phyloP scores from a whole-genome alignment of 2,888 invertebrate genomes.

The Chaitophorus viminalis region DNA sequence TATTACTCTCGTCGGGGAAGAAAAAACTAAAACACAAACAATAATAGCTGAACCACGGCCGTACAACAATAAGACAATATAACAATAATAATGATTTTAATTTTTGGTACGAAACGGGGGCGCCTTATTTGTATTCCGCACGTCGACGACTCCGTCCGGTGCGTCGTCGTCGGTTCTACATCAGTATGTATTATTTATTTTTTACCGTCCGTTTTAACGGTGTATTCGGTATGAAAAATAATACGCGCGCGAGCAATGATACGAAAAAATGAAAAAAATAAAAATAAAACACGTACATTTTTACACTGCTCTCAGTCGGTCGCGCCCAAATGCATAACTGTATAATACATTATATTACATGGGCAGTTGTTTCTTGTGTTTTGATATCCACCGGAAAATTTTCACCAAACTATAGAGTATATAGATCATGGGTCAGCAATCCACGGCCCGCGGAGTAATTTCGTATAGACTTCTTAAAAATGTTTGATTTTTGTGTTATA shows the following conservation, averaged over 20 bases:
- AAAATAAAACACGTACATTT: no score
- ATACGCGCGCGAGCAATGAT: background rate
- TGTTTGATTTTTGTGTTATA: no score
- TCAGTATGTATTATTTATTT: background rate
- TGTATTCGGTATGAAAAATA: background rate
- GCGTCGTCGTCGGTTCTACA: no score
- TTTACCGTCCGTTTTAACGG: conserved; percentile 32
- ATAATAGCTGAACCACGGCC: background rate
- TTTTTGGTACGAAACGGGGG: conserved; percentile 45
- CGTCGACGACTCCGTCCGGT: conserved; percentile 39
- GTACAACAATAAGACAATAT: background rate
- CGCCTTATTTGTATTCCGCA: conserved; percentile 53
- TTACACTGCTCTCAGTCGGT: no score
- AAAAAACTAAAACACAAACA: background rate
- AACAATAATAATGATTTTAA: conserved; percentile 15
- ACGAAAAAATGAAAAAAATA: background rate
- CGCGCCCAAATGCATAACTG: no score
- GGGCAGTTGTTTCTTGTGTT: no score
- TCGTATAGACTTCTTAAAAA: no score
- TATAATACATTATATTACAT: no score
- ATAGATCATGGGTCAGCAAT: no score
- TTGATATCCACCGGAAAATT: background rate
- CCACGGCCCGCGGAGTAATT: no score
- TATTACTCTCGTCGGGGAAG: background rate
- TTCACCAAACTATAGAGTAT: background rate